A percentile compares a stretch with the other conserved stretches of the same genome.
Conservation (phyloP, 2,113 vertebrate species). For the Python bivittatus region DNA sequence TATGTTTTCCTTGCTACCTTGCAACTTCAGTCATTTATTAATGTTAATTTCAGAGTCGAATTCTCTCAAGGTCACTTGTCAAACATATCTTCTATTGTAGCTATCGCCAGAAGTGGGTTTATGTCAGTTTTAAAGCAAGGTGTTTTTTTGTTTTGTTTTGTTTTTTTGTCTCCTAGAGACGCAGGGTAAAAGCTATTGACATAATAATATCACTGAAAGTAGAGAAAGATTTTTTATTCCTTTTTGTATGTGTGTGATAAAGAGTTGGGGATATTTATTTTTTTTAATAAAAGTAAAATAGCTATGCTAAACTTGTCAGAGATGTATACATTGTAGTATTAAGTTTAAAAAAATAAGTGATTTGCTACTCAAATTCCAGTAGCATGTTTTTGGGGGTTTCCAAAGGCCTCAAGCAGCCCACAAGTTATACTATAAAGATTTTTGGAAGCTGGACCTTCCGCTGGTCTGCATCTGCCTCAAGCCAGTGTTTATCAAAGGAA, state of each 20-base stretch:
- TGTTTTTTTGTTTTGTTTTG: background rate
- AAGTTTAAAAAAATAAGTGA: background rate
- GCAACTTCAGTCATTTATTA: background rate
- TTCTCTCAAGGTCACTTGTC: background rate
- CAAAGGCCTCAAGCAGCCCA: background rate
- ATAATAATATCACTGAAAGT: background rate
- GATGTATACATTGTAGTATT: background rate
- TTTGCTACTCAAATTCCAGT: background rate
- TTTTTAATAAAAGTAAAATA: background rate
- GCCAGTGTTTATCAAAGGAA: background rate
- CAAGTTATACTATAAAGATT: background rate
- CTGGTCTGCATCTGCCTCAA: background rate
- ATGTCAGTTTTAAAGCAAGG: background rate
- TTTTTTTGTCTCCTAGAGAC: background rate
- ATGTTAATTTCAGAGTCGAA: background rate
- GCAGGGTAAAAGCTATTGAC: background rate
- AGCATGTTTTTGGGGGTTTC: background rate
- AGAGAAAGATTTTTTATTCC: background rate
- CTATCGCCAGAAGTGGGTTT: background rate
- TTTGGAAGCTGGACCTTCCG: background rate
- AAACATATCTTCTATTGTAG: background rate
- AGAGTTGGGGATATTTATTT: background rate
- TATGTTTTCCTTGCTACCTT: background rate
- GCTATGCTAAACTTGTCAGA: background rate
- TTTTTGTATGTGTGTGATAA: background rate